Evolutionary conservation across 1,140 invertebrate species (phyloP).

Genomic region (Lucilia sericata): DNA sequence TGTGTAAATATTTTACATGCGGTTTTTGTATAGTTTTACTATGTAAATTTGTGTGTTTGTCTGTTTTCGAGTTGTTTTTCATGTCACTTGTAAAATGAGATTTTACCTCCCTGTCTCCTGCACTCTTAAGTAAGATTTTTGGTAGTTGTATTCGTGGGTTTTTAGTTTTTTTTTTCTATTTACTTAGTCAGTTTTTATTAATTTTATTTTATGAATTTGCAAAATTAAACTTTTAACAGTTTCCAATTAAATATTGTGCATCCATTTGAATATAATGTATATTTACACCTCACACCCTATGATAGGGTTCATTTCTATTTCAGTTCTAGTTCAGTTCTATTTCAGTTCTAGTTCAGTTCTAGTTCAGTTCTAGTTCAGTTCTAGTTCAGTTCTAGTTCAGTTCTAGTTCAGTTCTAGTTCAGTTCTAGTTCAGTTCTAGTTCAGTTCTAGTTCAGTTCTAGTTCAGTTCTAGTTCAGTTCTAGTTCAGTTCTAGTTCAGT

Average conservation of each 20-base stretch:
- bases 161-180: neutral
- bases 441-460: no score
- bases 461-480: no score
- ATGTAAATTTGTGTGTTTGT: neutral
- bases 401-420: no score
- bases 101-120: neutral
- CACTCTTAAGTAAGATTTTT: neutral
- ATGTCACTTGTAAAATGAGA: slow-evolving; percentile 15
- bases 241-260: neutral
- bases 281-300: no score
- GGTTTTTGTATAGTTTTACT: neutral
- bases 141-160: neutral
- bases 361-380: no score
- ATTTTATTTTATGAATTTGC: slow-evolving; percentile 6
- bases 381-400: no score
- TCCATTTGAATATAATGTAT: neutral
- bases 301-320: no score
- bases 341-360: no score
- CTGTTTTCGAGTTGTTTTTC: neutral
- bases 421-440: no score
- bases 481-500: no score
- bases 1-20: neutral
- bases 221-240: slow-evolving; percentile 27
- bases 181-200: neutral
- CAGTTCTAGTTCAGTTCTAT: no score